phyloP scores from a whole-genome alignment of 2,113 vertebrate genomes.

The Atrichornis clamosus region DNA sequence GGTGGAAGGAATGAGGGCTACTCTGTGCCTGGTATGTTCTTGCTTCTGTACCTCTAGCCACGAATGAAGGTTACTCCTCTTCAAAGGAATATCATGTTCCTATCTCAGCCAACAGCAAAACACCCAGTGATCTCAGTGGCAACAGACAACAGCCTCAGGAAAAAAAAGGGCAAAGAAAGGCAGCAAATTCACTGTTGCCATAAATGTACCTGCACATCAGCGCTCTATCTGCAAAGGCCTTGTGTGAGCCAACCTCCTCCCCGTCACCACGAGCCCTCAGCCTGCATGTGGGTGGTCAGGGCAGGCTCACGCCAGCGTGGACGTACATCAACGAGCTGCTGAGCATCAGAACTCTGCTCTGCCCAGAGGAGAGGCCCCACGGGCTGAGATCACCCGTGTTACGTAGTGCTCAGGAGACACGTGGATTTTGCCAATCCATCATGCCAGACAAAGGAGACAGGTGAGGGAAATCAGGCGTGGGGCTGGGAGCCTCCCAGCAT shows the following conservation, averaged over 20 bases:
- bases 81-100: background rate
- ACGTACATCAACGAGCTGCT: rapidly evolving
- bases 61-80: rapidly evolving
- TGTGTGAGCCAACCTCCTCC: background rate
- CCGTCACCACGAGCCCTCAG: rapidly evolving
- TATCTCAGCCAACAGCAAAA: background rate
- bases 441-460: background rate
- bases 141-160: background rate
- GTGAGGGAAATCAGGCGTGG: background rate
- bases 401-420: background rate
- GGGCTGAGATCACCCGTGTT: background rate
- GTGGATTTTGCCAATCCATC: background rate
- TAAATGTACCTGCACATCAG: background rate
- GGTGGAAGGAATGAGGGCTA: background rate
- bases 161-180: background rate
- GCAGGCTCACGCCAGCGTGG: rapidly evolving
- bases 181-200: background rate
- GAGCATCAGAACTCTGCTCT: background rate
- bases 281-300: background rate
- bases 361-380: background rate
- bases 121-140: background rate
- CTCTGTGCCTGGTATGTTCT: background rate
- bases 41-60: background rate
- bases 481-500: background rate
- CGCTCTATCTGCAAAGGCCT: background rate